Percentiles rank a stretch among this genome's conserved stretches.
phyloP scores from a whole-genome alignment of 1,140 invertebrate species.

The Notospermus geniculatus region DNA sequence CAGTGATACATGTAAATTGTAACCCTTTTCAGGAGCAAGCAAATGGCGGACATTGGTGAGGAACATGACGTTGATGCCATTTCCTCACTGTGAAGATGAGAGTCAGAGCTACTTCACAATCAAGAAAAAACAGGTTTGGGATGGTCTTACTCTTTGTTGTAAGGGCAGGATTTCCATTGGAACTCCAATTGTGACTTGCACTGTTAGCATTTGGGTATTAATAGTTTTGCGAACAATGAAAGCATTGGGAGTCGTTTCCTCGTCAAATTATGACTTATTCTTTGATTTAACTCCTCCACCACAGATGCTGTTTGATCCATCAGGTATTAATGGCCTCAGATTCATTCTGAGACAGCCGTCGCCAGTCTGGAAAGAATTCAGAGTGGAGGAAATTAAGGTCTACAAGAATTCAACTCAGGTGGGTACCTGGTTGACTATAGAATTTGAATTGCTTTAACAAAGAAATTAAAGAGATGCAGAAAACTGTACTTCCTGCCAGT shows the following conservation, averaged over 20 bases:
- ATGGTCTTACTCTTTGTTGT: conserved; percentile 4
- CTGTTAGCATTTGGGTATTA: not conserved
- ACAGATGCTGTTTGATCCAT: conserved; percentile 43
- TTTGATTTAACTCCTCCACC: conserved; percentile 6
- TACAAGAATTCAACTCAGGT: conserved; percentile 33
- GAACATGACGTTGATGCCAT: conserved; percentile 57
- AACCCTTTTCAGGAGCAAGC: not conserved
- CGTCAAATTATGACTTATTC: not conserved
- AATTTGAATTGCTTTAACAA: not conserved
- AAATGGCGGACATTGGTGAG: conserved; percentile 56
- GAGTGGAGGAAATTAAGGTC: conserved; percentile 58
- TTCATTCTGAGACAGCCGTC: conserved; percentile 61
- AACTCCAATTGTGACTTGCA: conserved; percentile 1
- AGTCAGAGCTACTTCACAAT: conserved; percentile 57
- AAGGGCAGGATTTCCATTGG: not conserved
- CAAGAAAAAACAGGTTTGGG: conserved; percentile 55
- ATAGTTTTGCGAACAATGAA: not conserved
- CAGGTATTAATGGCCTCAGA: conserved; percentile 47
- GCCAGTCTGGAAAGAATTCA: conserved; percentile 60
- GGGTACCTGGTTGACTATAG: not conserved
- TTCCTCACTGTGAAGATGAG: conserved; percentile 57
- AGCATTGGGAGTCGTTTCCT: not conserved
- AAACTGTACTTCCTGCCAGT: too few species aligned
- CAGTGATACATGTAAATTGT: not conserved
- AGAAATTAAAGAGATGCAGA: too few species aligned